A percentile compares a stretch with the other conserved stretches of the same genome.
Conservation (phyloP, 2,113 vertebrate genomes). For the Chiloscyllium plagiosum region DNA sequence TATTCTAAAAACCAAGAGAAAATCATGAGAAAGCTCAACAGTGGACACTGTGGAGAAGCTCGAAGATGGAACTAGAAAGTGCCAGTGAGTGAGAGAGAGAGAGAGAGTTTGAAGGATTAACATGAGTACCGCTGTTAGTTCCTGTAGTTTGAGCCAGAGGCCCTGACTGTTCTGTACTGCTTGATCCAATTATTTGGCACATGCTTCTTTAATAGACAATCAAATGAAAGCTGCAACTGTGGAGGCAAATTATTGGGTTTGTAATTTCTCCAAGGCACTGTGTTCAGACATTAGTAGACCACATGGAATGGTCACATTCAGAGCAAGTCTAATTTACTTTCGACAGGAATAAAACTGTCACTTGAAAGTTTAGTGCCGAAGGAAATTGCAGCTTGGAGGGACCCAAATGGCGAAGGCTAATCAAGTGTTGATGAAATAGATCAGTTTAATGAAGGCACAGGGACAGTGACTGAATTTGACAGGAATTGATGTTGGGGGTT, state of each 20-base stretch:
- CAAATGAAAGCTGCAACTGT: background rate
- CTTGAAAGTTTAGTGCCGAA: background rate
- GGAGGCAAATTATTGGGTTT: background rate
- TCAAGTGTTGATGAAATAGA: conserved; percentile 19
- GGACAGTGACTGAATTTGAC: background rate
- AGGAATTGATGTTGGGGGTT: background rate
- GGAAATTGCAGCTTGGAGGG: background rate
- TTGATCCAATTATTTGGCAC: background rate
- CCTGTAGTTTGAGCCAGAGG: background rate
- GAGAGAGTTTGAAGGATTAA: background rate
- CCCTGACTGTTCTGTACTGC: background rate
- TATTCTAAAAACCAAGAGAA: background rate
- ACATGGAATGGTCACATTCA: background rate
- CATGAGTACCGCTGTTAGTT: background rate
- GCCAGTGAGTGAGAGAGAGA: background rate
- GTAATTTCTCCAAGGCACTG: background rate
- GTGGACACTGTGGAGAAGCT: background rate
- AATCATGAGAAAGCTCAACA: background rate
- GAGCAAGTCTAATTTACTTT: background rate
- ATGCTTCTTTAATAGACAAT: background rate
- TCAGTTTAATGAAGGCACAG: conserved; percentile 4
- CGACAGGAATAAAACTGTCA: background rate
- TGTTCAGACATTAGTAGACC: background rate
- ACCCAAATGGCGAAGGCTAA: background rate
- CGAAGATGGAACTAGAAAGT: background rate